Percentiles rank a stretch among this genome's conserved stretches.
phyloP scores from a whole-genome alignment of 23 tunicate species.

The Halocynthia aurantium region DNA sequence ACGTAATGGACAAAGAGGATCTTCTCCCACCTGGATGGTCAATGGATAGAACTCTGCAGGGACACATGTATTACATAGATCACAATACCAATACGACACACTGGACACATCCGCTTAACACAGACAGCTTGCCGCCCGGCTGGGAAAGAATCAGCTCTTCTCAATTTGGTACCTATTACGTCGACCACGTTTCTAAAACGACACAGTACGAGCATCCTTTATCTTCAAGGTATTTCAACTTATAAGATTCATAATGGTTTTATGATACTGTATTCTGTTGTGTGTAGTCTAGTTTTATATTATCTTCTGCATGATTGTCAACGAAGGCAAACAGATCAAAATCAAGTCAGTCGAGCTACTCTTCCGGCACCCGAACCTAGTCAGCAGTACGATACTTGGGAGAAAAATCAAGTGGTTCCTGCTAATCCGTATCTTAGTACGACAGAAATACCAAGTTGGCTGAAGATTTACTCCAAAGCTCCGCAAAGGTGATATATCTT shows the following conservation, averaged over 20 bases:
- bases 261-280: background rate
- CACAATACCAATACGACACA: slow-evolving; percentile 97
- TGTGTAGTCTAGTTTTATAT: background rate
- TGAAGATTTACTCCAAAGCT: slow-evolving; percentile 80
- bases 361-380: slow-evolving; percentile 84
- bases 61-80: slow-evolving; percentile 79
- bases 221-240: slow-evolving; percentile 47
- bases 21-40: slow-evolving; percentile 91
- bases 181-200: slow-evolving; percentile 67
- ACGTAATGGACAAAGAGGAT: too few relatives aligned
- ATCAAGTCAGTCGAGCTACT: slow-evolving; percentile 10
- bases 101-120: slow-evolving; percentile 91
- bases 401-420: slow-evolving; percentile 75
- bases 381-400: slow-evolving; percentile 81
- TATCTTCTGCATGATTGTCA: background rate
- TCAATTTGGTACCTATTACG: slow-evolving; percentile 79
- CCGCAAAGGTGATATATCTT: slow-evolving; percentile 55
- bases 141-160: slow-evolving; percentile 93
- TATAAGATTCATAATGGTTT: background rate
- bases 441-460: slow-evolving; percentile 84
- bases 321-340: background rate
- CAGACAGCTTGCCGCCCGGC: slow-evolving; percentile 92
- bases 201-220: slow-evolving; percentile 89
- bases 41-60: slow-evolving; percentile 76
- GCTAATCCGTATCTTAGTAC: slow-evolving; percentile 89